Evolutionary conservation across 1,140 invertebrate species (phyloP).

Genomic region (Halyomorpha halys): DNA sequence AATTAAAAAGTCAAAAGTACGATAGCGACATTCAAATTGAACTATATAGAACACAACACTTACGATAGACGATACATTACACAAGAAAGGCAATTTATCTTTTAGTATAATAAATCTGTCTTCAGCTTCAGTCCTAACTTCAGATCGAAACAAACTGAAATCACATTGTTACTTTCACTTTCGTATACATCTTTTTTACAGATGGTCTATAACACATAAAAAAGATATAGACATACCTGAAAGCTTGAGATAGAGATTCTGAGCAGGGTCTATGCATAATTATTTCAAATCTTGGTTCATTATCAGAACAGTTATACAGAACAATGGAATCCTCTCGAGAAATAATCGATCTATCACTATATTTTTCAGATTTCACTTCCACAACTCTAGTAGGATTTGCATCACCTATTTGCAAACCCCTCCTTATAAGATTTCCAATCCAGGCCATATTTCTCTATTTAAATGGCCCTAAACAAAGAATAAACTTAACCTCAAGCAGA

Average conservation of each 20-base stretch:
- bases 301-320: slow-evolving; percentile 48
- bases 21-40: not conserved
- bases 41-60: slow-evolving; percentile 17
- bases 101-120: slow-evolving; percentile 57
- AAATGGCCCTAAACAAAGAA: too few relatives aligned
- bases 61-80: slow-evolving; percentile 59
- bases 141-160: slow-evolving; percentile 65
- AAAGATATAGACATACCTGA: too few relatives aligned
- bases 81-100: slow-evolving; percentile 56
- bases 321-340: slow-evolving; percentile 58
- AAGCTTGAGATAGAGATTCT: slow-evolving; percentile 51
- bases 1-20: not conserved
- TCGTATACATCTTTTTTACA: slow-evolving; percentile 2
- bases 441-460: slow-evolving; percentile 20
- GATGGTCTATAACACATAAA: too few relatives aligned
- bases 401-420: slow-evolving; percentile 30
- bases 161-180: slow-evolving; percentile 18
- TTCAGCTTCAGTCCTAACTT: slow-evolving; percentile 49
- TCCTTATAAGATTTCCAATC: slow-evolving; percentile 24
- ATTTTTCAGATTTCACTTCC: slow-evolving; percentile 55
- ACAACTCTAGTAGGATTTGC: slow-evolving; percentile 46
- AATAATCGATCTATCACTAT: slow-evolving; percentile 48
- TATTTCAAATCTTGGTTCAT: slow-evolving; percentile 53
- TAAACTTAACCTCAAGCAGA: too few relatives aligned
- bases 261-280: slow-evolving; percentile 58